Evolutionary conservation across 2,797 vertebrate genomes (phyloP), one percentile per base, ranked within the genome.

Genomic region (Emys orbicularis): DNA sequence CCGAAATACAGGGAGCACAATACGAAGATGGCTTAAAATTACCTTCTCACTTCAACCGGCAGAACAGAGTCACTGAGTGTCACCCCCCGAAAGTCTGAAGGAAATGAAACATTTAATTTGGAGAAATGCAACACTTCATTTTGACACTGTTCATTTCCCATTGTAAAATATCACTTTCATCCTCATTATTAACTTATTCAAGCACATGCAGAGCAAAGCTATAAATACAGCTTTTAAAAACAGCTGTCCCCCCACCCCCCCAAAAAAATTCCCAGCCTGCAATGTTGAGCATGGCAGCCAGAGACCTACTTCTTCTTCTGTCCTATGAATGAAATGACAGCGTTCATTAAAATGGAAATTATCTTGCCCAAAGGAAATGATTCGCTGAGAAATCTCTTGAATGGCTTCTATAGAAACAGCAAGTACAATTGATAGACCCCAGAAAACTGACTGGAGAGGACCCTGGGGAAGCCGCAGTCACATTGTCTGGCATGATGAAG

Each of bases 311-410:
- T 0, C n/a, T 56, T 68, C 8, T 9, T 72, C 34, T 79, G 50
- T 54, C 83, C 34, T 16, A 4, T 50, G 53, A 80, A 57, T 31
- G 56, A 37, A n/a, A 6, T 27, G 49, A 82, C 6, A 10, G 54
- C 41, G 8, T 81, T 92, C n/a, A 49, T 86, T 76, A 44, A 87
- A 92, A 89, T 34, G n/a, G 25, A 89, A 79, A 82, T 90, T 86
- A 0, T 1, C 5, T 92, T 81, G 21, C 68, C 29, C 49, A 54
- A 77, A 74, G 54, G 74, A 84, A 90, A 44, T 0, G 0, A 68
- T 84, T 47, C 68, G 31, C 56, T 83, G 56, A 25, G 82, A 83
- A 34, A 44, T 50, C 34, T 29, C 76, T n/a, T 68, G 76, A 44
- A 84, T 65, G 57, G 52, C 52, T 61, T 27, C 29, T 83, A 31